phyloP scores from a whole-genome alignment of 2,113 vertebrate species.

The Theristicus caerulescens region DNA sequence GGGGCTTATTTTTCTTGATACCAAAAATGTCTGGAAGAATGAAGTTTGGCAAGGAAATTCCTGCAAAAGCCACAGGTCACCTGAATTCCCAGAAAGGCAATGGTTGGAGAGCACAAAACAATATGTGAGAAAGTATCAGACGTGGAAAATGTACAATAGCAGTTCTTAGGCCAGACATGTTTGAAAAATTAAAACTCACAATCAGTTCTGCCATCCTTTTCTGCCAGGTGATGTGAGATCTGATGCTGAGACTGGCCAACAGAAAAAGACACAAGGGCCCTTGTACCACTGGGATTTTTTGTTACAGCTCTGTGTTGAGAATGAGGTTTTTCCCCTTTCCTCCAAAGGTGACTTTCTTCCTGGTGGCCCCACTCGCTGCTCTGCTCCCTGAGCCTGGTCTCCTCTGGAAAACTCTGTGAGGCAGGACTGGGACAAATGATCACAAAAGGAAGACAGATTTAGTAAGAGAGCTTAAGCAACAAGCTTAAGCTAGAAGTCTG shows the following conservation, averaged over 20 bases:
- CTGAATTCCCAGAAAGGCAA: constrained; percentile 26
- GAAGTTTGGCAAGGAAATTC: constrained; percentile 14
- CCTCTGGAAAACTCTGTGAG: background rate
- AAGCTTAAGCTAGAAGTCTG: background rate
- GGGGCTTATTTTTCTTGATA: constrained; percentile 44
- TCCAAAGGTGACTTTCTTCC: background rate
- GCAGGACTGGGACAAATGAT: background rate
- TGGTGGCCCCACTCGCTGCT: background rate
- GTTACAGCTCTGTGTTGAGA: background rate
- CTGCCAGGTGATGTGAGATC: background rate
- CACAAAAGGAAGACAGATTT: background rate
- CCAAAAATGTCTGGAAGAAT: constrained; percentile 30
- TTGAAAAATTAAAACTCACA: background rate
- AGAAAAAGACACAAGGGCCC: background rate
- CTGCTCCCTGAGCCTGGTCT: background rate
- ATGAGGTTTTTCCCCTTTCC: background rate
- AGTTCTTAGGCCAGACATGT: background rate
- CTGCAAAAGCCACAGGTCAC: constrained; percentile 20
- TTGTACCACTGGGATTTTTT: background rate
- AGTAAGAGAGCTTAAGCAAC: background rate
- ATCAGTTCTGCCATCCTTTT: background rate
- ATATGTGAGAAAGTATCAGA: background rate
- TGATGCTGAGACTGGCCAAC: background rate
- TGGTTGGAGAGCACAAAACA: background rate
- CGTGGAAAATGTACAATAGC: background rate